phyloP scores from a whole-genome alignment of 1,140 invertebrate species.

The Drosophila varians region DNA sequence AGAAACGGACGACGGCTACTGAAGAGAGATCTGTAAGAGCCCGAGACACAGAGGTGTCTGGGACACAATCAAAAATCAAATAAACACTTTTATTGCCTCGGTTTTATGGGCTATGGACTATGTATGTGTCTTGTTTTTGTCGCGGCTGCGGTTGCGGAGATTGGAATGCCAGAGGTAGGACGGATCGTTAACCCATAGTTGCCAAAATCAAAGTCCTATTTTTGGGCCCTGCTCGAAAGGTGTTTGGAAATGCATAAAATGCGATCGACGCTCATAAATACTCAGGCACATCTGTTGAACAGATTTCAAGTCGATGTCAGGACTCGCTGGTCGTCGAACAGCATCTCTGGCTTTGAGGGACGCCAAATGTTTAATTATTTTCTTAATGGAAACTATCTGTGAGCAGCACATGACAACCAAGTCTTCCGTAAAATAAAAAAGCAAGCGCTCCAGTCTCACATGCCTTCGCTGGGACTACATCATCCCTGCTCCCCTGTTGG shows the following conservation, averaged over 20 bases:
- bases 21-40: slow-evolving; percentile 28
- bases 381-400: slow-evolving; percentile 75
- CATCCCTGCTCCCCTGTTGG: slow-evolving; percentile 54
- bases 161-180: slow-evolving; percentile 6
- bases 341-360: slow-evolving; percentile 24
- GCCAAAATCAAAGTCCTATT: slow-evolving; percentile 32
- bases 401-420: slow-evolving; percentile 73
- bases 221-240: slow-evolving; percentile 40
- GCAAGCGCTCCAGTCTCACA: neutral
- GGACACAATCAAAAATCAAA: slow-evolving; percentile 65
- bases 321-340: slow-evolving; percentile 16
- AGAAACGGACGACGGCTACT: neutral
- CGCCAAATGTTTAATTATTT: slow-evolving; percentile 80
- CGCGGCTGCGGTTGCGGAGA: slow-evolving; percentile 48
- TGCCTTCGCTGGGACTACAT: slow-evolving; percentile 1
- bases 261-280: slow-evolving; percentile 51
- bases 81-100: slow-evolving; percentile 72
- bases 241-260: slow-evolving; percentile 75
- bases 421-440: slow-evolving; percentile 71
- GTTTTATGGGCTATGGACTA: slow-evolving; percentile 27
- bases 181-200: slow-evolving; percentile 39
- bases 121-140: slow-evolving; percentile 24
- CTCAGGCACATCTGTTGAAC: slow-evolving; percentile 76
- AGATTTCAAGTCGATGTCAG: slow-evolving; percentile 67
- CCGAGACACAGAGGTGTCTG: slow-evolving; percentile 49